Evolutionary conservation across 2,113 vertebrate genomes (phyloP).

Genomic region (Lipotes vexillifer): DNA sequence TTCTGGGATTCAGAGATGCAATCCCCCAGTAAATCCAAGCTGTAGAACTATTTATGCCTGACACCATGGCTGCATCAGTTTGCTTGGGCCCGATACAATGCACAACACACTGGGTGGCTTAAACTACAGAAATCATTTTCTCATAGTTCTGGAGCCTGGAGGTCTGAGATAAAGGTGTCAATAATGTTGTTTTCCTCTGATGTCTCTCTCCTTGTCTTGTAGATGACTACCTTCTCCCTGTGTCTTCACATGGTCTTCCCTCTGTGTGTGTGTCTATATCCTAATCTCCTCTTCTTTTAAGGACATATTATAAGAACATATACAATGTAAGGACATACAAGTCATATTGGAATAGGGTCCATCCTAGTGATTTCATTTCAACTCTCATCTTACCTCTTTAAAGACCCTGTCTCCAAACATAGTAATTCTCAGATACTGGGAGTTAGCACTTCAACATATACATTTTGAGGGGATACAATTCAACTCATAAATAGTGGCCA

Average conservation of each 20-base stretch:
- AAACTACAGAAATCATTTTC: background rate
- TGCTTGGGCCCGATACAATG: background rate
- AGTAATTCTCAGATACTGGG: background rate
- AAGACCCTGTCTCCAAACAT: background rate
- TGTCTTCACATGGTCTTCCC: background rate
- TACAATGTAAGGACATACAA: background rate
- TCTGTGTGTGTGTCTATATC: background rate
- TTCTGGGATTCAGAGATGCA: background rate
- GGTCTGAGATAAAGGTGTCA: background rate
- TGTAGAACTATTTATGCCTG: background rate
- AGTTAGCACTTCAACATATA: background rate
- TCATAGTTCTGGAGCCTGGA: background rate
- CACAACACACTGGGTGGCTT: background rate
- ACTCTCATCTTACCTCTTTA: background rate
- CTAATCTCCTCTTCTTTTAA: background rate
- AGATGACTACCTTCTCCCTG: background rate
- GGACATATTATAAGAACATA: background rate
- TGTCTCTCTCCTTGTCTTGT: background rate
- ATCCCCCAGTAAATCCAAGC: background rate
- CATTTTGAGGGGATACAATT: background rate
- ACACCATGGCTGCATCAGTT: background rate
- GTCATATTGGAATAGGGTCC: background rate
- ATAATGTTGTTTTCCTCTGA: background rate
- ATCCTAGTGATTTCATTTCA: background rate
- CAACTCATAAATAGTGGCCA: background rate